Base-by-base conservation (phyloP, 2,888 invertebrate genomes). In the Polymixis flavicincta region DNA sequence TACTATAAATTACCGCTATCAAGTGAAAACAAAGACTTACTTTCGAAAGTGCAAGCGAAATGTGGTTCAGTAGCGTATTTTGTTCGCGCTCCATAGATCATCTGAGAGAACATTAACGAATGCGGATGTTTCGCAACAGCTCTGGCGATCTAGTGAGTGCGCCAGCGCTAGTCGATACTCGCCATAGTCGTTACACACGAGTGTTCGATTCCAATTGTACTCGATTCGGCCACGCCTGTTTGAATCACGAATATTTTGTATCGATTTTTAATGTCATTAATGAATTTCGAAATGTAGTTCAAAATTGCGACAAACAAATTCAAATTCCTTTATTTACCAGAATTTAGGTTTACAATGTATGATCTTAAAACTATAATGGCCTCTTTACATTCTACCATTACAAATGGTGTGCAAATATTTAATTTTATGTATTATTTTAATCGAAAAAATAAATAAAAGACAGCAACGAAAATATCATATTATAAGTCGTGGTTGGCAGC, bases 1-100 rank as follows among this genome's bases (percentile, higher is more conserved):
- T 93, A 94, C 90, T 93, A 93, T 92, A 94, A 94, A 95, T 94
- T 94, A 93, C 92, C 84, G 92, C 88, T 90, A 87, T 90, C 86
- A 87, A 95, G 95, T 94, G 95, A 95, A 95, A 95, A 95, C 95
- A 95, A 96, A 95, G 94, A 93, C 87, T 94, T 92, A 85, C 95
- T 96, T 95, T 95, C 96, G 94, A 95, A 93, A 93, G 92, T 92
- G 93, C 92, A 92, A 91, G 93, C 92, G 91, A 93, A 92, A 93
- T 93, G 92, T 92, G 89, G 90, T 90, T 91, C 89, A 83, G 87
- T 86, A 89, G 88, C 83, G 90, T 85, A 78, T 85, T 86, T 90
- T 74, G 89, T 88, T 86, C 85, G 87, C 83, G 88, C 85, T 89
- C 87, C 89, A 92, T 93, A 92, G 92, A 93, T 92, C 91, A 92